Evolutionary conservation across 1,140 invertebrate genomes (phyloP), one percentile per base, ranked within the genome.

Genomic region (Drosophila kurseongensis): DNA sequence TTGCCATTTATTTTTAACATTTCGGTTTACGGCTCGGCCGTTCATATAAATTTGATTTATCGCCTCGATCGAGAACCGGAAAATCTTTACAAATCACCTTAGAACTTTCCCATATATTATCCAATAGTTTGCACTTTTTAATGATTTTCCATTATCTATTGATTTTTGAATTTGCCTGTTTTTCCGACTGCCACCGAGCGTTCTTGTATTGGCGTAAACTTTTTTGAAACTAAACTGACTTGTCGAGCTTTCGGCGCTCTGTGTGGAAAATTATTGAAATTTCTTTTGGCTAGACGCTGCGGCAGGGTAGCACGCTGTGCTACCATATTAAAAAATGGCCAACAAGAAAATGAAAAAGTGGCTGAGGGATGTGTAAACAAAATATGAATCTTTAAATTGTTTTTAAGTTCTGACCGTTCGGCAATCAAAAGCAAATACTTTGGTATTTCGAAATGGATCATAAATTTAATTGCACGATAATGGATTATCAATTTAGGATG

Each of bases 201-300:
- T 67, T 88, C 76, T 76, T 79, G 80, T 67, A 61, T 81, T 79
- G 73, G 78, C 65, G 75, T 85, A 91, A 90, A 88, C 85, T 78
- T 79, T 90, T 81, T 76, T 75, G 51, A 91, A 91, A 91, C 90
- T 91, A 71, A 91, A 89, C 66, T 56, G 61, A 58, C 63, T 65
- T 76, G 65, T 59, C 71, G 62, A 91, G 85, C 80, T 90, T 91
- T 91, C 55, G 50, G 36, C 47, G 48, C 54, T 67, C 54, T 32
- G 73, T 56, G 75, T 78, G 68, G 67, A 83, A 85, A 90, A 90
- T 91, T 91, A 90, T 90, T 86, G 90, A 91, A 91, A 91, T 77
- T 89, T 84, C 62, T 76, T 88, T 89, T 52, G 38, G 42, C 63
- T 65, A 63, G 68, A 57, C 74, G 40, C 32, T 75, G 52, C 42